Base-by-base conservation (phyloP, 2,888 invertebrate genomes). In the Zygothrica quintamaculata region DNA sequence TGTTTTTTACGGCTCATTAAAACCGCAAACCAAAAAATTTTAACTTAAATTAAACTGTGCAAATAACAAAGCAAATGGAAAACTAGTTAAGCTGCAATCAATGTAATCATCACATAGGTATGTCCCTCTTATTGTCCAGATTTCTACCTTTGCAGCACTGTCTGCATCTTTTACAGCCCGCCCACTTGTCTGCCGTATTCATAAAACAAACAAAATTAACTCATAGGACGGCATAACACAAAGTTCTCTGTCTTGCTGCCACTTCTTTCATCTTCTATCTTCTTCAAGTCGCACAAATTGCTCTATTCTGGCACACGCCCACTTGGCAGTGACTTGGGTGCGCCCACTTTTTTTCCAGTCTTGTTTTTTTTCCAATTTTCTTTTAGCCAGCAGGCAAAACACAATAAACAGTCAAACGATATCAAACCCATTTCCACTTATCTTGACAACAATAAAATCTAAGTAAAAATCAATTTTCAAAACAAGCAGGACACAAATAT, bases 401-500 rank as follows among this genome's bases (percentile, higher is more conserved):
- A 40, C 43, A 70, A 56, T 56, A 72, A 74, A 59, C 39, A 57
- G 46, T 65, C 64, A 15, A 37, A 39, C 51, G 52, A 51, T 59
- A 75, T 66, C 62, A 55, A 59, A 65, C 33, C 66, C 71, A 62
- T 65, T 70, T 64, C 76, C 57, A 70, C 70, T 77, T 73, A 80
- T 74, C 77, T 74, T 65, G 64, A 66, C 58, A 65, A 77, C 55
- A 75, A 81, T 74, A 84, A 78, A 81, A 80, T 71, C 57, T 59
- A 68, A 77, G 71, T 77, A 71, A 67, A 84, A 81, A 81, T 87
- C 75, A 87, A 81, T 81, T 87, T 84, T 59, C 62, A 59, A 77
- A 65, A 77, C 74, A 80, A 80, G 62, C 65, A 86, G 79, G 81
- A 84, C 84, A 80, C 47, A 72, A 62, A 44, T 40, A 47, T 46